Evolutionary conservation across 2,113 vertebrate genomes (phyloP), one percentile per base, ranked within the genome.

Genomic region (Saguinus midas): DNA sequence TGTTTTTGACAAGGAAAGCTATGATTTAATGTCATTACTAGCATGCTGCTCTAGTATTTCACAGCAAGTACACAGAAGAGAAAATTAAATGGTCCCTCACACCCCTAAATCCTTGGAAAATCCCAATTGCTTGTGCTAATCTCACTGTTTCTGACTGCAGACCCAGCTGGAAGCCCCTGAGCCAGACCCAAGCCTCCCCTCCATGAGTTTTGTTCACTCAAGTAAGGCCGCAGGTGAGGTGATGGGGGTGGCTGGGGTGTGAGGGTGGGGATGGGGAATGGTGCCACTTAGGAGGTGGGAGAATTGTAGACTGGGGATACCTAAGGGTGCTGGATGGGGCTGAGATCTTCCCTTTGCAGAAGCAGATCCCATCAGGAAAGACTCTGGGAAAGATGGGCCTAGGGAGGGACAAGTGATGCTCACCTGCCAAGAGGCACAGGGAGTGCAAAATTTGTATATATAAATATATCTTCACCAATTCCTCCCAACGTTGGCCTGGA

Each of bases 141-240:
- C 7, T 95, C 29, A 7, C 68, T 79, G 13, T 83, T 8, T 96
- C 48, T 94, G 37, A 81, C 20, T 68, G 20, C 21, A 97, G 91
- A 87, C 14, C 1, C 4, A 0, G 5, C 11, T 9, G 1, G 91
- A 87, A 70, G 37, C 1, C 9, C 32, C 29, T 7, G 94, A 85
- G 32, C 64, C 29, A 23, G 29, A 3, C 16, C n/a, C 0, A 1
- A 64, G 29, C 1, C 4, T 48, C 35, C 3, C 35, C 32, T 52
- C 45, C 6, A 1, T 81, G 50, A 84, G 3, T 37, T 85, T 5
- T 23, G 5, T 35, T 5, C 14, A 37, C 1, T 8, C 89, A 85
- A 10, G 86, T 81, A 70, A 50, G 89, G n/a, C 37, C 3, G 17
- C 6, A 32, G 21, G 8, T 80, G 25, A 55, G 45, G 40, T 78